phyloP scores from a whole-genome alignment of 2,888 invertebrate genomes.

The Erebia palarica region DNA sequence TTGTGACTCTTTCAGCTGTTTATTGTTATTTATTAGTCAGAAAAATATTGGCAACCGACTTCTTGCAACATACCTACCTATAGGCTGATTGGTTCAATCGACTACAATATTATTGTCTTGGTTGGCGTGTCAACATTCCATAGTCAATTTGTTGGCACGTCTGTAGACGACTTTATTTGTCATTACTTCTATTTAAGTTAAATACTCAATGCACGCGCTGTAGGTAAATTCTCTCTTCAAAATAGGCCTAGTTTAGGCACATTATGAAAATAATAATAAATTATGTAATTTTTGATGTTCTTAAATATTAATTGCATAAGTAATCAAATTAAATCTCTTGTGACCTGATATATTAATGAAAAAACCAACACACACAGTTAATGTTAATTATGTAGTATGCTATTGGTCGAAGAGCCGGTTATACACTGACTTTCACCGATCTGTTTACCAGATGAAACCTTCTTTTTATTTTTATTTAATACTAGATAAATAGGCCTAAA shows the following conservation, averaged over 20 bases:
- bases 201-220: conserved; percentile 6
- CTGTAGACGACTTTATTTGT: conserved; percentile 10
- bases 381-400: too few species aligned
- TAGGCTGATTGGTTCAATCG: neutral
- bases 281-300: neutral
- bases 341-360: too few species aligned
- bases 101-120: neutral
- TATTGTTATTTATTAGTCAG: neutral
- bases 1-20: neutral
- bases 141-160: neutral
- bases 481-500: too few species aligned
- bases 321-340: too few species aligned
- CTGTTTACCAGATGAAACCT: too few species aligned
- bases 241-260: conserved; percentile 16
- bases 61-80: neutral
- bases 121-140: neutral
- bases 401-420: too few species aligned
- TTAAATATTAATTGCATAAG: too few species aligned
- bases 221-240: conserved; percentile 15
- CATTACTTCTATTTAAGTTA: neutral
- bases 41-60: neutral
- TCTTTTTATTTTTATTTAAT: too few species aligned
- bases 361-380: too few species aligned
- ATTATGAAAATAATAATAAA: conserved; percentile 9
- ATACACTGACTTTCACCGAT: too few species aligned